Percentiles rank a stretch among this genome's conserved stretches.
These are phyloP conservation scores for Netelia fuscicornis DNA, from an alignment of 2,888 invertebrate genomes.

Conservation along the genomic window DNA sequence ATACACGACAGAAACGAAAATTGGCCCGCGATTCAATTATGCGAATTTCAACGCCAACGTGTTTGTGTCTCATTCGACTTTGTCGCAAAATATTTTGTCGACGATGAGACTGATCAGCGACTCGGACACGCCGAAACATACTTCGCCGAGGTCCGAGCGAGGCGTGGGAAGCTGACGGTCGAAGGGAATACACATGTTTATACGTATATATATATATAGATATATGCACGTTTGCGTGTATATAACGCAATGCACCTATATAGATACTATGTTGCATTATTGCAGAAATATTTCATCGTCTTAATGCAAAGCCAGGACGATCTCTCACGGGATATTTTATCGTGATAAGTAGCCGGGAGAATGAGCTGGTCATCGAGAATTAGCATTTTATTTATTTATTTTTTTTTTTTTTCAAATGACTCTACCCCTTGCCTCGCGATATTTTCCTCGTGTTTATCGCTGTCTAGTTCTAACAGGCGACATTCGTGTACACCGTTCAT, in stretches of 20 bases:
- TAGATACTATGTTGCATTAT: constrained; percentile 70
- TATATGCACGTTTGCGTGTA: constrained; percentile 3
- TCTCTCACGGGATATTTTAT: constrained; percentile 76
- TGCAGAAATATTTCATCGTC: constrained; percentile 81
- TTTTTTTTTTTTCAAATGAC: constrained; percentile 23
- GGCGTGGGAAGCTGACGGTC: constrained; percentile 79
- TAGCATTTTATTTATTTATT: constrained; percentile 62
- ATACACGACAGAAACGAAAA: constrained; percentile 19
- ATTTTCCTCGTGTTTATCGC: constrained; percentile 52
- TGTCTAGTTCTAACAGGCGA: constrained; percentile 40
- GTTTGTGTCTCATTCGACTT: neutral
- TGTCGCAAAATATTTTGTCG: neutral
- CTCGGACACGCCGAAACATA: constrained; percentile 28
- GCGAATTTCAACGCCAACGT: neutral
- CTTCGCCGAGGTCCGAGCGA: constrained; percentile 45
- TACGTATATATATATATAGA: neutral
- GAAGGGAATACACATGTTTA: constrained; percentile 66
- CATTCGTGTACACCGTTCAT: constrained; percentile 21
- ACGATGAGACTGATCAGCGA: constrained; percentile 29
- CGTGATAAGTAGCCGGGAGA: constrained; percentile 77
- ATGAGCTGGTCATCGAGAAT: constrained; percentile 68
- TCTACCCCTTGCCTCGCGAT: constrained; percentile 42
- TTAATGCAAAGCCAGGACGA: constrained; percentile 74
- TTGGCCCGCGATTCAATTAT: constrained; percentile 38
- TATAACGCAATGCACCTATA: constrained; percentile 41